Conservation (phyloP, 2,113 vertebrate genomes). For the Eublepharis macularius region DNA sequence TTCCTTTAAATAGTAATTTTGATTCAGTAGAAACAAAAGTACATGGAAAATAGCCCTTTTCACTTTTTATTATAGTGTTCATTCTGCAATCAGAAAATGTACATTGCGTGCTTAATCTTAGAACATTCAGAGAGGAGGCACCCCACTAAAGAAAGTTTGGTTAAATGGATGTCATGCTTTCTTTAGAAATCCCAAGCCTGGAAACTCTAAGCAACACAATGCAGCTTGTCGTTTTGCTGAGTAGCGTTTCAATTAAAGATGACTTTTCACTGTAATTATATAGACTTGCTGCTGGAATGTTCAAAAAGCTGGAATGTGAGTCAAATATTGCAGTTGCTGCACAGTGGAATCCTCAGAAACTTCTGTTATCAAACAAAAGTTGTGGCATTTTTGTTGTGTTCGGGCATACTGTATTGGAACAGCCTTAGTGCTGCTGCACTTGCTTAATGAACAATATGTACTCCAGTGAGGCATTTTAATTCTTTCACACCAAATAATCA, state of each 20-base stretch:
- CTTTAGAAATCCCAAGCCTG: background rate
- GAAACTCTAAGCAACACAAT: background rate
- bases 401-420: too few relatives aligned
- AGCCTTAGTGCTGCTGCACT: too few relatives aligned
- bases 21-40: background rate
- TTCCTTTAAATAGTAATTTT: background rate
- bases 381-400: too few relatives aligned
- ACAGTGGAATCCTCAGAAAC: background rate
- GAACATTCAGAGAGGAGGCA: background rate
- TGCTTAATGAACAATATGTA: too few relatives aligned
- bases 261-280: background rate
- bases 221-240: background rate
- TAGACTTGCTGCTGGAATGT: background rate
- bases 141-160: background rate
- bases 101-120: background rate
- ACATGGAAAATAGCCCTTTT: background rate
- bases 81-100: too few relatives aligned
- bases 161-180: background rate
- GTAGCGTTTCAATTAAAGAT: background rate
- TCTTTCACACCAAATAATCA: too few relatives aligned
- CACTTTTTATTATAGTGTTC: background rate
- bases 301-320: background rate
- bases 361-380: too few relatives aligned
- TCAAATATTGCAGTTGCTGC: background rate
- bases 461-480: too few relatives aligned